Conservation (phyloP, 2,113 vertebrate species). For the Struthio camelus region DNA sequence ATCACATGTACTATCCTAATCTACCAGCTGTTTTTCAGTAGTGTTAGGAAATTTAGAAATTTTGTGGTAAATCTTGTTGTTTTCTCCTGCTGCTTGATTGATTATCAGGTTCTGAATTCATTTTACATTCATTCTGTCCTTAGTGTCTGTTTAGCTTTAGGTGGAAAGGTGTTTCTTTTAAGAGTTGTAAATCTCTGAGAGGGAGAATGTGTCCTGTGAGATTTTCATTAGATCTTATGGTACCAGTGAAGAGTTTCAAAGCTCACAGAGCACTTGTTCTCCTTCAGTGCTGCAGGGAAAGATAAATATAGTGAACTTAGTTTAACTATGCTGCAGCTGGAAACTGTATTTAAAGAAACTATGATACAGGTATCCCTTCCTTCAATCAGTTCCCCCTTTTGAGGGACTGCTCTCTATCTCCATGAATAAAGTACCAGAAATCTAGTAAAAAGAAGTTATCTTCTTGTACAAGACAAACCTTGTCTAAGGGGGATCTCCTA, state of each 20-base stretch:
- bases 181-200: background rate
- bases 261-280: background rate
- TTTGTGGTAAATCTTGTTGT: background rate
- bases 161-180: background rate
- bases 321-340: background rate
- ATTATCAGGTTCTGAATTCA: background rate
- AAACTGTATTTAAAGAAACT: background rate
- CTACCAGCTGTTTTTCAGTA: background rate
- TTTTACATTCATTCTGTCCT: background rate
- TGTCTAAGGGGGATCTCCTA: background rate
- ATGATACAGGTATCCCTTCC: background rate
- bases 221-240: background rate
- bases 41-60: background rate
- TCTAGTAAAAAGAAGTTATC: background rate
- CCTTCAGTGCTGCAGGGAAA: background rate
- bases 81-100: background rate
- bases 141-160: background rate
- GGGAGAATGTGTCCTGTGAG: background rate
- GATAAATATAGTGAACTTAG: background rate
- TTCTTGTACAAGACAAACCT: background rate
- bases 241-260: background rate
- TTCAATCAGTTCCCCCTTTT: background rate
- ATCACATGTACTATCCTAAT: background rate
- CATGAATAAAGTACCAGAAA: background rate
- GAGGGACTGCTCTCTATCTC: background rate